phyloP scores from a whole-genome alignment of 2,797 vertebrate species.

The Apodemus agrarius region DNA sequence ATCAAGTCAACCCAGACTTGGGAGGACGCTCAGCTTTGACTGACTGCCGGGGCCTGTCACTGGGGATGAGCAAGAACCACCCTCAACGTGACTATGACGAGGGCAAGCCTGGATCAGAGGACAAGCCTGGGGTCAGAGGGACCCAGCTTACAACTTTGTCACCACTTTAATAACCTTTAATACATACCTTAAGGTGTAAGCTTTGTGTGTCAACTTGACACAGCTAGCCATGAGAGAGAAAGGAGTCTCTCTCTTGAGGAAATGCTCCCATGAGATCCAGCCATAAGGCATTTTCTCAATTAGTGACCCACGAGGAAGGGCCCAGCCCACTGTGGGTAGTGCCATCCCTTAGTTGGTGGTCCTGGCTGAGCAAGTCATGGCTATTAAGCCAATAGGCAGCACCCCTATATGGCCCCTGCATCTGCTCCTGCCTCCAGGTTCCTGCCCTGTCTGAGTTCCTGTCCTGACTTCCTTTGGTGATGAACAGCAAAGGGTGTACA shows the following conservation, averaged over 20 bases:
- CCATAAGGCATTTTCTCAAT: neutral
- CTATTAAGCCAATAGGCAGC: neutral
- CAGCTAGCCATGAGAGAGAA: neutral
- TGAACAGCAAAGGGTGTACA: neutral
- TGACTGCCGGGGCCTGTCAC: neutral
- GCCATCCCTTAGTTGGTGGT: neutral
- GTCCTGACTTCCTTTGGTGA: neutral
- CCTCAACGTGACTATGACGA: neutral
- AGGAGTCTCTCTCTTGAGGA: neutral
- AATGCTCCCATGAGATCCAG: neutral
- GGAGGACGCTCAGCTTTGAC: neutral
- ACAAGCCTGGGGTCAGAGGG: neutral
- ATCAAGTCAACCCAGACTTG: neutral
- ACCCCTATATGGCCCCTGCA: neutral
- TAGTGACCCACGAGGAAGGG: neutral
- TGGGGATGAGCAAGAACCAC: neutral
- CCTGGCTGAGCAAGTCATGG: neutral
- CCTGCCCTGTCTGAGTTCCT: neutral
- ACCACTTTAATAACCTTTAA: neutral
- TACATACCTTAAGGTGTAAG: neutral
- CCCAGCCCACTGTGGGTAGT: neutral
- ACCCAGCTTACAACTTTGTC: neutral
- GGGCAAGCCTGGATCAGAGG: neutral
- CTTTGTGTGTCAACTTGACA: neutral
- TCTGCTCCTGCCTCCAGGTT: neutral